Evolutionary conservation across 2,888 invertebrate species (phyloP).

Genomic region (Sphinx pinastri): DNA sequence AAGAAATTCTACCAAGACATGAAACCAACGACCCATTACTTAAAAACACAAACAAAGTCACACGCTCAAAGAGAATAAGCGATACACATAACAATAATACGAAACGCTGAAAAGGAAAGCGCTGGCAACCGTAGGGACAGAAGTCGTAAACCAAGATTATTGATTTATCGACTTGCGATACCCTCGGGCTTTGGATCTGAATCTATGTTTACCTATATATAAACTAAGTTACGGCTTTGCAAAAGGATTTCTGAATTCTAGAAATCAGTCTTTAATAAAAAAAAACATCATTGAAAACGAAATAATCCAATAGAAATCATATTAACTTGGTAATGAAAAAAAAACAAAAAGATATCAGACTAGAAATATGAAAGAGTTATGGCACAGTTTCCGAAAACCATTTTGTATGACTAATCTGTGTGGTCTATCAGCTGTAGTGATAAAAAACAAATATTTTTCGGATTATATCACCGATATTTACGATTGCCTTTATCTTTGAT

Average conservation of each 20-base stretch:
- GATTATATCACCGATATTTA: neutral
- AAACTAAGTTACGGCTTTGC: neutral
- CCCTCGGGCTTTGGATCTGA: neutral
- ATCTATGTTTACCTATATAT: slow-evolving; percentile 8
- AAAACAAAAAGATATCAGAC: too few species aligned
- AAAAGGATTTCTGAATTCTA: neutral
- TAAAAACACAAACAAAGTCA: neutral
- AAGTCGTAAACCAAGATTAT: slow-evolving; percentile 3
- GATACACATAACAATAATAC: slow-evolving; percentile 1
- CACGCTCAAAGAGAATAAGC: neutral
- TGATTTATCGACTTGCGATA: slow-evolving; percentile 14
- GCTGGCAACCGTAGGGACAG: neutral
- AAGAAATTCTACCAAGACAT: neutral
- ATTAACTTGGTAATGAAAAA: too few species aligned
- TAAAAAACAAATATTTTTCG: neutral
- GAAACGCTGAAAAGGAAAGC: neutral
- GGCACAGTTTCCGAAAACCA: too few species aligned
- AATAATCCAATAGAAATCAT: too few species aligned
- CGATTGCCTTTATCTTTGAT: neutral
- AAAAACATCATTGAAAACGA: neutral
- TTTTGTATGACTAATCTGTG: too few species aligned
- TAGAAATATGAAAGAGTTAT: too few species aligned
- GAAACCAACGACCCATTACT: neutral
- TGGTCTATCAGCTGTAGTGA: neutral
- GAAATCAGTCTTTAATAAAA: neutral